phyloP scores from a whole-genome alignment of 2,888 invertebrate genomes.

The Petrolisthes manimaculis region DNA sequence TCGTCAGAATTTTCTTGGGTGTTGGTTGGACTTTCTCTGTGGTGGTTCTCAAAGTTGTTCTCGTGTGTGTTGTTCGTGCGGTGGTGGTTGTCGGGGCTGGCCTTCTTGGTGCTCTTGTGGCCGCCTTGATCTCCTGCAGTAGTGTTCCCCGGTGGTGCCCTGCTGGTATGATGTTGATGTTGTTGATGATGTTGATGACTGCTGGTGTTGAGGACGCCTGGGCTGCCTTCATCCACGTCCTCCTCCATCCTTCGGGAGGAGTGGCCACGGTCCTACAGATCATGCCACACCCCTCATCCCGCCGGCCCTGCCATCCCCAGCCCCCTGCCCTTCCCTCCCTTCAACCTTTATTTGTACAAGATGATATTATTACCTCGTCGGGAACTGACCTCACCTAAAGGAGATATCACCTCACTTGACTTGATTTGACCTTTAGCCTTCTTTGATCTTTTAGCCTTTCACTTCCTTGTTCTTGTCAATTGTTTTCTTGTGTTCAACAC shows the following conservation, averaged over 20 bases:
- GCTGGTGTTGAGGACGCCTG: background rate
- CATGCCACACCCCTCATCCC: background rate
- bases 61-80: no score
- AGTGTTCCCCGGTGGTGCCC: no score
- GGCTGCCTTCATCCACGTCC: background rate
- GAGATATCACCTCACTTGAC: background rate
- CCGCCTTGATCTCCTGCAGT: background rate
- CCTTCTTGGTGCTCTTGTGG: background rate
- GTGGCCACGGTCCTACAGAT: background rate
- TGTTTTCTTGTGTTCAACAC: background rate
- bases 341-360: background rate
- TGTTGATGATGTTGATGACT: background rate
- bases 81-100: background rate
- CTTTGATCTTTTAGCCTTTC: background rate
- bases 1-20: no score
- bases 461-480: background rate
- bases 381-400: background rate
- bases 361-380: background rate
- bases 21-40: no score
- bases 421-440: background rate
- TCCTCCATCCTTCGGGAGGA: background rate
- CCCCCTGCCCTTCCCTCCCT: background rate
- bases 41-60: no score
- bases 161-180: background rate
- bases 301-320: background rate